Evolutionary conservation across 2,797 vertebrate genomes (phyloP).

Genomic region (Typhlichthys eigenmanni): DNA sequence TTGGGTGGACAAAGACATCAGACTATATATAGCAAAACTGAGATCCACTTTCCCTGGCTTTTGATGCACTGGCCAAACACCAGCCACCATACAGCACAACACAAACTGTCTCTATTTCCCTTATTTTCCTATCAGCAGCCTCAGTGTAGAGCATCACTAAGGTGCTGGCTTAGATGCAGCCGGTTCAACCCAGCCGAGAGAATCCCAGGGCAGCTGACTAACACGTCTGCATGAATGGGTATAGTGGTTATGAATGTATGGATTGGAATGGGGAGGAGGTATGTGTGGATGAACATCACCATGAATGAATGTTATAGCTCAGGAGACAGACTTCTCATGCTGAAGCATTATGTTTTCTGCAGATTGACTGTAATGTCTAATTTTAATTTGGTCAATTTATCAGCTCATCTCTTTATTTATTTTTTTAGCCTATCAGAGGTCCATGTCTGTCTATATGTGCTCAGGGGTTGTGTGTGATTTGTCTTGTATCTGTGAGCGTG

Average conservation of each 20-base stretch:
- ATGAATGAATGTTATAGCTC: slow-evolving; percentile 28
- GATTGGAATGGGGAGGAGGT: slow-evolving; percentile 14
- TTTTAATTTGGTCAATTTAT: slow-evolving; percentile 30
- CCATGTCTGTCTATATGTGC: slow-evolving; percentile 68
- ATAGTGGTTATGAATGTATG: slow-evolving; percentile 8
- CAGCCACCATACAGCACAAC: too few species aligned
- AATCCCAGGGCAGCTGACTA: not conserved
- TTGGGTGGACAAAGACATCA: too few species aligned
- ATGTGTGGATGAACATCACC: slow-evolving; percentile 16
- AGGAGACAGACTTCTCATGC: slow-evolving; percentile 22
- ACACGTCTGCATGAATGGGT: slow-evolving; percentile 3
- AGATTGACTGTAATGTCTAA: slow-evolving; percentile 51
- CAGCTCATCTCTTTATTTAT: slow-evolving; percentile 33
- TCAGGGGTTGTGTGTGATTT: slow-evolving; percentile 45
- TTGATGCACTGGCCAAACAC: too few species aligned
- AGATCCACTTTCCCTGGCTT: too few species aligned
- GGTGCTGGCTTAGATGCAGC: too few species aligned
- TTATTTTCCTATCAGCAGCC: not conserved
- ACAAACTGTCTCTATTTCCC: too few species aligned
- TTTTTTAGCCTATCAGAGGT: slow-evolving; percentile 57
- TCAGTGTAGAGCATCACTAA: not conserved
- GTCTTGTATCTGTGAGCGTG: slow-evolving; percentile 30
- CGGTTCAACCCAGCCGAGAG: slow-evolving; percentile 3
- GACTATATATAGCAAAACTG: too few species aligned
- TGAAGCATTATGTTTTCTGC: slow-evolving; percentile 27